Evolutionary conservation across 2,113 vertebrate species (phyloP), one percentile per base, ranked within the genome.

Genomic region (Tupaia chinensis): DNA sequence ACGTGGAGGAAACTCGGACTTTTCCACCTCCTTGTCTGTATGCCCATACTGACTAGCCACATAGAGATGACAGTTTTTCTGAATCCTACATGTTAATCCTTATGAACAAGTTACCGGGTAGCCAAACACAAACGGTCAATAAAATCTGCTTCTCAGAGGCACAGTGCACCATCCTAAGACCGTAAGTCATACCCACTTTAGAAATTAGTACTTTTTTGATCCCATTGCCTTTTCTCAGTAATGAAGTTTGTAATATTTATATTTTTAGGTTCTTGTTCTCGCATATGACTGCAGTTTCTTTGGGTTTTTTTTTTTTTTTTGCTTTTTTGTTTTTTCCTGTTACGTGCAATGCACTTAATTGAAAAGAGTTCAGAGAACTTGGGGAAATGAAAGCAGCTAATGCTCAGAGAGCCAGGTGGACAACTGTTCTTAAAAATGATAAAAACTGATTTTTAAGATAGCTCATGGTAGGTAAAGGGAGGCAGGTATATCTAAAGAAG

Each of bases 191-290:
- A 63, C 34, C 58, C 14, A 73, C 61, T 81, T 79, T 89, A 44
- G 27, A 81, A 84, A 19, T 72, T n/a, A 58, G 22, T 54, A 56
- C 70, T 95, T 95, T 61, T 93, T 95, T 91, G 60, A 95, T 86
- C 16, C 65, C 69, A 8, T n/a, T 87, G 25, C 60, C 54, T 82
- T 87, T 78, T 93, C 56, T 61, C 54, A 90, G 76, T 76, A 53
- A 80, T 69, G 3, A 16, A 69, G 44, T 92, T 76, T 23, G 54
- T 73, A 66, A 96, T n/a, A 83, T 68, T 92, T 58, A 60, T 15
- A 72, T 87, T 83, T 82, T 73, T 87, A 68, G 61, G 80, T 73
- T 96, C 61, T 10, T 68, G 2, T 27, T 94, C 92, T 80, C 93
- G 54, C 27, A 82, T 90, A 83, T 25, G 9, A 88, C 69, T 92